Percentiles rank a stretch among this genome's conserved stretches.
Evolutionary conservation across 2,113 vertebrate genomes (phyloP).

Genomic region (Seriola dumerili): DNA sequence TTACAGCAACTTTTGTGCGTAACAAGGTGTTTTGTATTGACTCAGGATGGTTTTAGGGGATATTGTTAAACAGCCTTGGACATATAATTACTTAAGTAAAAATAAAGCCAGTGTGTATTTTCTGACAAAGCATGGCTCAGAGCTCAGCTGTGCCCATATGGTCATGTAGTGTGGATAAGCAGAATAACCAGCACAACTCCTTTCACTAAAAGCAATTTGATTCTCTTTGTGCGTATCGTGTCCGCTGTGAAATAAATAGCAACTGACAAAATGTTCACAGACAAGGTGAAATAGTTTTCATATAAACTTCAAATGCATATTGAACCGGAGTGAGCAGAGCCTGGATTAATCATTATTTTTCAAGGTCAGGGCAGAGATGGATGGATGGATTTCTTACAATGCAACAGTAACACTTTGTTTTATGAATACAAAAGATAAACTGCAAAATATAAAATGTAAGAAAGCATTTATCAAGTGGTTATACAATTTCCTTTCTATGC

Average conservation of each 20-base stretch:
- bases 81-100: slow-evolving; percentile 24
- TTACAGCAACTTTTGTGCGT: background rate
- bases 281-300: slow-evolving; percentile 29
- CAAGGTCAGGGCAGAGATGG: slow-evolving; percentile 10
- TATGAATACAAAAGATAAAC: background rate
- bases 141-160: background rate
- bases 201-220: slow-evolving; percentile 17
- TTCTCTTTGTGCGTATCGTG: slow-evolving; percentile 25
- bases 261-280: slow-evolving; percentile 19
- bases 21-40: slow-evolving; percentile 30
- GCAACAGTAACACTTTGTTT: background rate
- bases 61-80: slow-evolving; percentile 29
- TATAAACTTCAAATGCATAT: slow-evolving; percentile 23
- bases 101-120: background rate
- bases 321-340: background rate
- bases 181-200: slow-evolving; percentile 14
- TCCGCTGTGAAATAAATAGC: slow-evolving; percentile 28
- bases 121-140: background rate
- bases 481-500: background rate
- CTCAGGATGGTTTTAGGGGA: slow-evolving; percentile 14
- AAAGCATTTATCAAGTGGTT: background rate
- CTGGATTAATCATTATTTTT: slow-evolving; percentile 7
- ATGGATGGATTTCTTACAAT: background rate
- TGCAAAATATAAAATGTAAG: background rate
- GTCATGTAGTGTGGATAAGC: slow-evolving; percentile 18